phyloP scores from a whole-genome alignment of 2,888 invertebrate genomes.

The Tetragonisca angustula region DNA sequence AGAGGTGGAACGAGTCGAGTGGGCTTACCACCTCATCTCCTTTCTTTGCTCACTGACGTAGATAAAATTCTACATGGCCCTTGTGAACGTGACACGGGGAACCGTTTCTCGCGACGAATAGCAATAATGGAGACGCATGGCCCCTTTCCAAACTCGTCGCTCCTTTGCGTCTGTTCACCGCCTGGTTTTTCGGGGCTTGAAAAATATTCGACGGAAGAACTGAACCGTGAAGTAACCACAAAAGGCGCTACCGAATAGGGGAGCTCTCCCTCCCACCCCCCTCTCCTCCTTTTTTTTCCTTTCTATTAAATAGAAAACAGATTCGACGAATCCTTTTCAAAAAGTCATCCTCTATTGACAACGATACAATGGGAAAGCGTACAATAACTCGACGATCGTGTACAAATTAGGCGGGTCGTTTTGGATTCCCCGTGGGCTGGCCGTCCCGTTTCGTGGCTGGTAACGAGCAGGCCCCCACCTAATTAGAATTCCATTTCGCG shows the following conservation, averaged over 20 bases:
- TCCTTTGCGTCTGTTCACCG: background rate
- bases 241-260: conserved; percentile 12
- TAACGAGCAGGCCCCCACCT: conserved; percentile 41
- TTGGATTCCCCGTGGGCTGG: background rate
- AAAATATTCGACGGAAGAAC: background rate
- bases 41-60: conserved; percentile 71
- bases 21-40: conserved; percentile 73
- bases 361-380: conserved; percentile 6
- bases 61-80: conserved; percentile 69
- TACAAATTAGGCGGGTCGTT: conserved; percentile 43
- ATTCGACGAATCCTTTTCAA: conserved; percentile 6
- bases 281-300: no score
- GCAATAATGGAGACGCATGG: conserved; percentile 49
- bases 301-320: background rate
- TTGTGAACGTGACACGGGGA: conserved; percentile 56
- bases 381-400: conserved; percentile 18
- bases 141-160: conserved; percentile 19
- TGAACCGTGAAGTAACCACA: conserved; percentile 12
- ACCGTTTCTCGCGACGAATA: conserved; percentile 55
- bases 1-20: conserved; percentile 72
- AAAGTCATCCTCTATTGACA: background rate
- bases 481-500: conserved; percentile 61
- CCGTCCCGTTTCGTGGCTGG: background rate
- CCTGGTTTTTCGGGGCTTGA: background rate
- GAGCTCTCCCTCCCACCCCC: background rate